A percentile compares a stretch with the other conserved stretches of the same genome.
phyloP scores from a whole-genome alignment of 2,888 invertebrate genomes.

The Heliconius ismenius region DNA sequence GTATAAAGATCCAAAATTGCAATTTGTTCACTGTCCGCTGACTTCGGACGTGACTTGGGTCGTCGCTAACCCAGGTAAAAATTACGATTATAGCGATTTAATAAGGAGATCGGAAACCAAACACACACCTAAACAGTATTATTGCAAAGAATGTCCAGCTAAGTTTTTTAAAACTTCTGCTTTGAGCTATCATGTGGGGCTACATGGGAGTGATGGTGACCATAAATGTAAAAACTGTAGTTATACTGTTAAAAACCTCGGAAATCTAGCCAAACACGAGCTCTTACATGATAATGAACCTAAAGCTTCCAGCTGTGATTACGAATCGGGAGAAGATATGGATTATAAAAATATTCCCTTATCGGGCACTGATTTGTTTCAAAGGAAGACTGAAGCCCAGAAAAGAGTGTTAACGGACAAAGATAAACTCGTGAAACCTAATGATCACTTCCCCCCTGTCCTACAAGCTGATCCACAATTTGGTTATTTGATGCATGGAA shows the following conservation, averaged over 20 bases:
- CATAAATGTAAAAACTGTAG: constrained; percentile 87
- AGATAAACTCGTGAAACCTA: constrained; percentile 77
- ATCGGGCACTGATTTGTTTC: constrained; percentile 85
- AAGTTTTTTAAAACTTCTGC: constrained; percentile 88
- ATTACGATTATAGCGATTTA: constrained; percentile 55
- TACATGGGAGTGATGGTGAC: constrained; percentile 84
- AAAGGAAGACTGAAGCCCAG: constrained; percentile 83
- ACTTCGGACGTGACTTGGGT: constrained; percentile 74
- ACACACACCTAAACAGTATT: constrained; percentile 69
- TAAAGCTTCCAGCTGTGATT: constrained; percentile 64
- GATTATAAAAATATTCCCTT: constrained; percentile 81
- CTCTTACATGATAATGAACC: constrained; percentile 75
- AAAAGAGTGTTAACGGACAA: constrained; percentile 76
- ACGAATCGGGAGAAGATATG: constrained; percentile 76
- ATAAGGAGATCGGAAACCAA: constrained; percentile 61
- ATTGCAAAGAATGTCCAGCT: constrained; percentile 86
- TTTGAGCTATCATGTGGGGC: constrained; percentile 85
- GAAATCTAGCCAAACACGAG: constrained; percentile 86
- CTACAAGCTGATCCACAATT: constrained; percentile 85
- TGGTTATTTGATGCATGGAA: constrained; percentile 86
- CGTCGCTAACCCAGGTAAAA: constrained; percentile 60
- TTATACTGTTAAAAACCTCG: constrained; percentile 86
- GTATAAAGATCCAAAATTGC: constrained; percentile 84
- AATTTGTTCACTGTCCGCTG: constrained; percentile 62
- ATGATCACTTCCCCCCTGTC: constrained; percentile 78